Conservation (phyloP, 2,113 vertebrate genomes). For the Hoplias malabaricus region DNA sequence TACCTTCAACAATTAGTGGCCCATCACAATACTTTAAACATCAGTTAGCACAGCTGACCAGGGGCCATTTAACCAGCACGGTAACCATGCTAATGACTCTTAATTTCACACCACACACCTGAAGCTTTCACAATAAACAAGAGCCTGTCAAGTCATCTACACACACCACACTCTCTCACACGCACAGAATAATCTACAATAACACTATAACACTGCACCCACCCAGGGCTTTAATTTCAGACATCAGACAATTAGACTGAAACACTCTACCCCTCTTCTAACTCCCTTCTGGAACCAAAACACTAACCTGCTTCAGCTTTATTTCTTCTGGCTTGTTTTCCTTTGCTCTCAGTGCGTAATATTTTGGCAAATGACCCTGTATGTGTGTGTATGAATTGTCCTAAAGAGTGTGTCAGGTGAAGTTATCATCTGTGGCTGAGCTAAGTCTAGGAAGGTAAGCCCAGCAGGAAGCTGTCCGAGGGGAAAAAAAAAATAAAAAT, state of each 20-base stretch:
- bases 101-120: slow-evolving; percentile 67
- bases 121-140: slow-evolving; percentile 68
- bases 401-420: slow-evolving; percentile 66
- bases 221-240: slow-evolving; percentile 56
- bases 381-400: slow-evolving; percentile 63
- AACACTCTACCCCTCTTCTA: slow-evolving; percentile 61
- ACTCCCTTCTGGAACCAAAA: slow-evolving; percentile 66
- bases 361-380: slow-evolving; percentile 61
- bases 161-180: slow-evolving; percentile 18
- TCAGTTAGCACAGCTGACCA: neutral
- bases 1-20: neutral
- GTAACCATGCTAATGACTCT: slow-evolving; percentile 65
- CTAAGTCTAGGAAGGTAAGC: slow-evolving; percentile 46
- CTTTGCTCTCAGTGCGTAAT: slow-evolving; percentile 57
- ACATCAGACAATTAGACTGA: slow-evolving; percentile 63
- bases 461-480: slow-evolving; percentile 52
- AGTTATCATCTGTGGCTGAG: slow-evolving; percentile 62
- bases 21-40: neutral
- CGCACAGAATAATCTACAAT: slow-evolving; percentile 28
- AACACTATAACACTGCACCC: slow-evolving; percentile 64
- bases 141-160: slow-evolving; percentile 59
- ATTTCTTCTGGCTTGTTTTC: slow-evolving; percentile 52
- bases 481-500: neutral
- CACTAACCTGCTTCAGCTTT: slow-evolving; percentile 52
- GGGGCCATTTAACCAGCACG: slow-evolving; percentile 52